Evolutionary conservation across 2,888 invertebrate species (phyloP), one percentile per base, ranked within the genome.

Genomic region (Rhimphoctona megacephalus): DNA sequence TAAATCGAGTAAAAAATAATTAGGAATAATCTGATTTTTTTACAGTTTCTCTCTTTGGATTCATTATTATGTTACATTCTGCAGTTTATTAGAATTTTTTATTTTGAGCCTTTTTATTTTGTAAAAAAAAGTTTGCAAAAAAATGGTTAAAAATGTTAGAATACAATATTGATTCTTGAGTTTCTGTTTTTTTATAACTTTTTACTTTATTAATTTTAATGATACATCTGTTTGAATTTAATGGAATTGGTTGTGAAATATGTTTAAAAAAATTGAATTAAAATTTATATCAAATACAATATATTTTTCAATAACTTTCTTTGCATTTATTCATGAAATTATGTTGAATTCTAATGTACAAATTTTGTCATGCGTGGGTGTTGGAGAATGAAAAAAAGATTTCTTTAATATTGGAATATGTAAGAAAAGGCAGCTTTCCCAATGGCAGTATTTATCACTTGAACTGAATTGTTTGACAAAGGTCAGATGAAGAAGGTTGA

Each of bases 401-500:
- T 57, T 25, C 14, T 5, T 57, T 11, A 5, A 30, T 11, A 57
- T 36, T 66, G 8, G 33, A 14, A 36, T 66, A 36, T 8, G 19
- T 33, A 8, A 66, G n/a, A 36, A 66, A 66, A 66, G 5, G 36
- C 19, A 7, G n/a, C 19, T 22, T 25, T 22, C 33, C 19, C 19
- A 39, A 39, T 39, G n/a, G 1, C n/a, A 36, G 39, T 30, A 39
- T 67, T 39, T 67, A 67, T 39, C 67, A 7, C 39, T 39, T 39
- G 11, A 67, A 39, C 9, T 19, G 22, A 67, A 22, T 22, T 39
- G 9, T 19, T 67, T 67, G 39, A 67, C 67, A 22, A 39, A 67
- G 33, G 66, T 66, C 66, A 66, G 36, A 66, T 66, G 36, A 2
- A 9, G n/a, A 39, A 67, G 36, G 67, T 39, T n/a, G 36, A 67